Base-by-base conservation (phyloP, 1,140 invertebrate species). In the Caenorhabditis inopinata region DNA sequence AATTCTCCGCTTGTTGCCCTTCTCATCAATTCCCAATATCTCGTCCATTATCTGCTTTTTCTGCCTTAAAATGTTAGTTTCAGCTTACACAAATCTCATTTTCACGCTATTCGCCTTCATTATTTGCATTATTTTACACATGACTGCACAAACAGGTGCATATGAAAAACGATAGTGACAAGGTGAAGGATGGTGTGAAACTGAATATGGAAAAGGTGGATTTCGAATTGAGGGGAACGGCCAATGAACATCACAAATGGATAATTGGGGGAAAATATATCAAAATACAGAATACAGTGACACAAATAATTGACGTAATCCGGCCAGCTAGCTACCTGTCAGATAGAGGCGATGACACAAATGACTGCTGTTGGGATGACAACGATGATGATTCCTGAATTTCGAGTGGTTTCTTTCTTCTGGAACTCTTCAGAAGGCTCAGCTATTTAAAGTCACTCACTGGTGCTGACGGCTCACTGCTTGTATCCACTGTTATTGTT, bases 11-110 rank as follows among this genome's bases (percentile, higher is more conserved):
- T 62, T 62, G 23, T 62, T 62, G 16, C 53, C 53, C n/a, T 35
- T 62, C 1, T 62, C 53, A 16, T 62, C 53, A n/a, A 62, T 32
- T 32, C 53, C 53, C 14, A 62, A 32, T n/a, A 62, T 62, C 27
- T 62, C 53, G 16, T 62, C 53, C 53, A 62, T 32, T 16, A 62
- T 62, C 14, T 62, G 53, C 35, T 62, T 62, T 62, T 62, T 62
- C 53, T 25, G 35, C 27, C 53, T 62, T 62, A 62, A 62, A 62
- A 62, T 62, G 1, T 62, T 16, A 16, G 4, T 62, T 62, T 25
- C 11, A 32, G 14, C 35, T 62, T 62, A 7, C 53, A 35, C 53
- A 62, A 32, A 16, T 62, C 14, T 16, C 14, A 23, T 32, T 62
- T 62, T 29, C 53, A 62, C 53, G 1, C 27, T 62, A 11, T 62